Evolutionary conservation across 2,113 vertebrate species (phyloP).

Genomic region (Epinephelus lanceolatus): DNA sequence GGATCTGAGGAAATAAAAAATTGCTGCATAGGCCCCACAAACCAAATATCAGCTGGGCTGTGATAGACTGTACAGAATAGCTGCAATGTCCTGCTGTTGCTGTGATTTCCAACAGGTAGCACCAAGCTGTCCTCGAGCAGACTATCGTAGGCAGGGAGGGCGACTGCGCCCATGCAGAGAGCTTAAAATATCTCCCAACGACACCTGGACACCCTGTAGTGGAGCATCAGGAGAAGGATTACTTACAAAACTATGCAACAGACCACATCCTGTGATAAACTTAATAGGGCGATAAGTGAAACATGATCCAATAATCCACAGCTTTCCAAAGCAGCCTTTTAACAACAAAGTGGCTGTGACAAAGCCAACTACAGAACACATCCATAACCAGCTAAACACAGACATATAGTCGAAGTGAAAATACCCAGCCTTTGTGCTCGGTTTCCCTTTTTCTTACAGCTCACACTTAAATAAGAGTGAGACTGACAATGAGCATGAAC

Average conservation of each 20-base stretch:
- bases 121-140: constrained; percentile 25
- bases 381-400: neutral
- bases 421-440: no score
- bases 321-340: neutral
- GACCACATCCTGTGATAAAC: constrained; percentile 14
- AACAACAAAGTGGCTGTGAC: neutral
- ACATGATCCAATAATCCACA: neutral
- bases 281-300: constrained; percentile 1
- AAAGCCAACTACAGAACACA: neutral
- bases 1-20: neutral
- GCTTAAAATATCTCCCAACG: constrained; percentile 65
- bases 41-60: neutral
- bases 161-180: constrained; percentile 34
- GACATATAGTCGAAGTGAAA: neutral
- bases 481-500: neutral
- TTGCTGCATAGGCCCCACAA: neutral
- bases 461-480: constrained; percentile 5
- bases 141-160: constrained; percentile 12
- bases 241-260: constrained; percentile 30
- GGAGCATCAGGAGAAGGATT: constrained; percentile 31
- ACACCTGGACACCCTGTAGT: constrained; percentile 58
- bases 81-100: constrained; percentile 24
- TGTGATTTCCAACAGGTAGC: constrained; percentile 48
- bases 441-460: neutral
- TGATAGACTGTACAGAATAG: constrained; percentile 5